Percentiles rank a stretch among this genome's conserved stretches.
These are phyloP conservation scores for Drosophila helvetica DNA, from an alignment of 2,888 invertebrate genomes.

Conservation along the genomic window DNA sequence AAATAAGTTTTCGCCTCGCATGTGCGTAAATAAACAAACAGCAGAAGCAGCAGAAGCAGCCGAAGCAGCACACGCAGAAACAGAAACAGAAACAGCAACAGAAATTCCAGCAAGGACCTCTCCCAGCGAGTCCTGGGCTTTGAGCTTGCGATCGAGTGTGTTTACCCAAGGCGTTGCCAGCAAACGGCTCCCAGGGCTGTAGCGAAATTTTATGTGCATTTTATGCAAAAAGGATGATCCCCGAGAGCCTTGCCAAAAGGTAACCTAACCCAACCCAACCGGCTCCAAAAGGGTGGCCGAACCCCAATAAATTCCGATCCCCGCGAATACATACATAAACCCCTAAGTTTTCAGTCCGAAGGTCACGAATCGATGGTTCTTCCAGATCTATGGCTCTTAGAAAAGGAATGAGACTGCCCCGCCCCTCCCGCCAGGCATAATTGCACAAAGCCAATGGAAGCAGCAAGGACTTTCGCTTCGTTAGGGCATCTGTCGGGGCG, in stretches of 20 bases:
- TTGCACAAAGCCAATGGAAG: constrained; percentile 69
- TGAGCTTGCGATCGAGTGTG: constrained; percentile 45
- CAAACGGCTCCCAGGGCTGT: constrained; percentile 18
- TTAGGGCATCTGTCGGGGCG: constrained; percentile 36
- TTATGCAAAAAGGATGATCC: constrained; percentile 52
- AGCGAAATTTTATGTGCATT: constrained; percentile 54
- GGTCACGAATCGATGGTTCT: constrained; percentile 6
- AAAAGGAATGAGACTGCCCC: too few species aligned
- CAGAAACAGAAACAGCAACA: constrained; percentile 30
- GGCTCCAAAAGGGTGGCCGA: neutral
- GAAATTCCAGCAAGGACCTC: constrained; percentile 34
- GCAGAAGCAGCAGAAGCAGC: constrained; percentile 45
- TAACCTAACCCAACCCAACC: neutral
- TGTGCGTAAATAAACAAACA: constrained; percentile 77
- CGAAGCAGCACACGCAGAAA: constrained; percentile 23
- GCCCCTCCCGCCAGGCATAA: constrained; percentile 38
- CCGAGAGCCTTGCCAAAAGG: constrained; percentile 7
- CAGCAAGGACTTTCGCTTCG: constrained; percentile 52
- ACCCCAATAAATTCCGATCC: constrained; percentile 10
- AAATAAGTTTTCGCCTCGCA: constrained; percentile 73
- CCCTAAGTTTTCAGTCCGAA: neutral
- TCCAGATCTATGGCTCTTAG: neutral
- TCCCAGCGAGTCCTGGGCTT: constrained; percentile 32
- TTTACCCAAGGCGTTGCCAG: constrained; percentile 65
- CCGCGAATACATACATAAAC: neutral